Base-by-base conservation (phyloP, 2,888 invertebrate species). In the Drosophila vallismaia region DNA sequence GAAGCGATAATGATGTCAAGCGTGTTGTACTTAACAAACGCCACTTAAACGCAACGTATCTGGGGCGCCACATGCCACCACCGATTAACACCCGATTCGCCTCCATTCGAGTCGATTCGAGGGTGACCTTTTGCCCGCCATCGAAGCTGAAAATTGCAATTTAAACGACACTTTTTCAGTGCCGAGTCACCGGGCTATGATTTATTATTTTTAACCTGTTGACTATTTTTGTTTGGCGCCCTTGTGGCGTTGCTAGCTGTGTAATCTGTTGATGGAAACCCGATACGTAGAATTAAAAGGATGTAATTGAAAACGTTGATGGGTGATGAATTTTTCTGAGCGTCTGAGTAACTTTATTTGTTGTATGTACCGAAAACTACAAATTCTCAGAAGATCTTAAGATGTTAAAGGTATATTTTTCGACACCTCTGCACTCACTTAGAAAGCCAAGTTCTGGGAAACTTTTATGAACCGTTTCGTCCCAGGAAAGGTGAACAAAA, bases 1-100 rank as follows among this genome's bases (percentile, higher is more conserved):
- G 78, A 72, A 76, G 63, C 76, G 87, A 82, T 82, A 82, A 82
- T 78, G 82, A 86, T 82, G 82, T 86, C 86, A 86, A 79, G 83
- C 83, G 66, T 76, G 74, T 74, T 85, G 75, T 79, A 69, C 86
- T 80, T 85, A 82, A 82, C 85, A 86, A 82, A 77, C 54, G 79
- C 76, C 87, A 86, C 85, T 82, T 86, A 74, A 82, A 78, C 72
- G 84, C 68, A 70, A 70, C 62, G 57, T 55, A 68, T 49, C 36
- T 49, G 60, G 55, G 58, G 45, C 46, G 28, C 48, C 60, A 53
- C 64, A 44, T 45, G 58, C 46, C 60, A 54, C 9, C 49, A 52
- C 31, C 66, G 64, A 64, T 64, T 64, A 66, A 66, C 64, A 31
- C 64, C 53, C n/a, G 26, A 31, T 52, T 31, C 31, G 46, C 45